Percentiles rank a stretch among this genome's conserved stretches.
phyloP scores from a whole-genome alignment of 2,113 vertebrate genomes.

The Carlito syrichta region DNA sequence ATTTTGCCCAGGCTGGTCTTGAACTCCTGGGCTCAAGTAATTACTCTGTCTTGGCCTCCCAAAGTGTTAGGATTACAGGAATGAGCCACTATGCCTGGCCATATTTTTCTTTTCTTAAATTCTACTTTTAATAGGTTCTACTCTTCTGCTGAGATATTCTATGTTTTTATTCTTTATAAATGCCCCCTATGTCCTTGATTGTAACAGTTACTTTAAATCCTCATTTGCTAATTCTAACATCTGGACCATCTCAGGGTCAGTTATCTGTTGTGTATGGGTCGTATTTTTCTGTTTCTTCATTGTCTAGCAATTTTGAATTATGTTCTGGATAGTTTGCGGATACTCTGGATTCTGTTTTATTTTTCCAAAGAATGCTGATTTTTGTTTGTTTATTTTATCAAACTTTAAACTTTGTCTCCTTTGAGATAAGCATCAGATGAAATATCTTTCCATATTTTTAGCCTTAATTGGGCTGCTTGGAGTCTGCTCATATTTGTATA shows the following conservation, averaged over 20 bases:
- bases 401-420: neutral
- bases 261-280: neutral
- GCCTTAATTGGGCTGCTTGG: neutral
- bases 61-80: no score
- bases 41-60: no score
- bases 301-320: neutral
- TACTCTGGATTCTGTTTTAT: neutral
- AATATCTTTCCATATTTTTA: neutral
- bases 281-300: neutral
- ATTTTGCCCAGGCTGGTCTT: no score
- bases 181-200: neutral
- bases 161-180: neutral
- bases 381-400: constrained; percentile 33
- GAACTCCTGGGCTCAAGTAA: no score
- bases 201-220: neutral
- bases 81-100: no score
- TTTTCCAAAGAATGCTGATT: neutral
- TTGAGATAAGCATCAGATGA: neutral
- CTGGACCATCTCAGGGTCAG: neutral
- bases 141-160: neutral
- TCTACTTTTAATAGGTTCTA: neutral
- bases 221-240: neutral
- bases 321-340: neutral
- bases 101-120: neutral
- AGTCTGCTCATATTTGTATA: neutral